These are phyloP conservation scores for Tineola bisselliella DNA, from an alignment of 2,888 invertebrate species.

Conservation along the genomic window DNA sequence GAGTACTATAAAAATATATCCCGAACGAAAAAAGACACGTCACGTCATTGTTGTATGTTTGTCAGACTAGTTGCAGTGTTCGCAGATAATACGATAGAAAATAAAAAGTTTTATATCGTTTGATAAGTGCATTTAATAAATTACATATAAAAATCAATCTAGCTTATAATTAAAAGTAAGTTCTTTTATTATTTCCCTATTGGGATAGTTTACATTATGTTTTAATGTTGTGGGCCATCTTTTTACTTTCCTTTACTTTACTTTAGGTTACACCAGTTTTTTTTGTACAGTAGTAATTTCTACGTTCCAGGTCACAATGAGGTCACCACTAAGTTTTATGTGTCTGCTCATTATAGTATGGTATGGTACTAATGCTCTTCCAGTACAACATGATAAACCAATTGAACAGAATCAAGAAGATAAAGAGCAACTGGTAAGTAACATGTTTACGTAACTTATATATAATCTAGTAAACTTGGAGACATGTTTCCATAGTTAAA, in stretches of 20 bases:
- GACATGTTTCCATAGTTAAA: too few relatives aligned
- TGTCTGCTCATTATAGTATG: conserved; percentile 33
- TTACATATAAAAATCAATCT: too few relatives aligned
- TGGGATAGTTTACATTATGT: too few relatives aligned
- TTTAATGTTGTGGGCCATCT: not conserved
- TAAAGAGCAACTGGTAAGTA: conserved; percentile 54
- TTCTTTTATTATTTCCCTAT: too few relatives aligned
- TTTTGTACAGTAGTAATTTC: not conserved
- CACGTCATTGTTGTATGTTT: not conserved
- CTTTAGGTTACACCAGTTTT: not conserved
- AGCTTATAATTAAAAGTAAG: too few relatives aligned
- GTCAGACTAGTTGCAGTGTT: too few relatives aligned
- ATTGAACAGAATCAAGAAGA: conserved; percentile 37
- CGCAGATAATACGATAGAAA: too few relatives aligned
- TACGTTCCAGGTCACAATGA: conserved; percentile 33
- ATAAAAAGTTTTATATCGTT: too few relatives aligned
- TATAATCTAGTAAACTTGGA: too few relatives aligned
- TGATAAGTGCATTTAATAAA: too few relatives aligned
- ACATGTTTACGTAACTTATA: not conserved
- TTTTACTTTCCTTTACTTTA: not conserved
- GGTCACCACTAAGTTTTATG: conserved; percentile 26
- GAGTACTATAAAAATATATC: not conserved
- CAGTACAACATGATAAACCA: conserved; percentile 62
- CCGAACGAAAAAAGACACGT: not conserved
- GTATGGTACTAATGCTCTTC: conserved; percentile 61